These are phyloP conservation scores for Esox masquinongy DNA, from an alignment of 2,797 vertebrate species.

Conservation along the genomic window DNA sequence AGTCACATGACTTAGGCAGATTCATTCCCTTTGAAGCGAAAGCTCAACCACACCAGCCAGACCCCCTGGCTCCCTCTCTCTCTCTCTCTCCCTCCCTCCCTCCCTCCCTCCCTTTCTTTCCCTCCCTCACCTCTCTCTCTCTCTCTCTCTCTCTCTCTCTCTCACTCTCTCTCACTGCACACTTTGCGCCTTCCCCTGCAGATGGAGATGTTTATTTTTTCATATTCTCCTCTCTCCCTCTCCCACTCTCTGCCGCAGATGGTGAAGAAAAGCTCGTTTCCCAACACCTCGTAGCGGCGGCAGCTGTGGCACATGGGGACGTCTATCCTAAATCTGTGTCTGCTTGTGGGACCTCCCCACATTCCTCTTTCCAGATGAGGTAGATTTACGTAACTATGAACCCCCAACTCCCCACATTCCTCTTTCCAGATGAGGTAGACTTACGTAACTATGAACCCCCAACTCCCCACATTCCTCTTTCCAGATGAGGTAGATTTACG, in stretches of 20 bases:
- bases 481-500: too few relatives aligned
- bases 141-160: neutral
- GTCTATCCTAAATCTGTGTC: slow-evolving; percentile 14
- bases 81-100: neutral
- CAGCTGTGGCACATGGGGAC: slow-evolving; percentile 18
- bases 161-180: neutral
- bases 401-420: slow-evolving; percentile 27
- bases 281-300: neutral
- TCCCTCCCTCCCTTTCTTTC: neutral
- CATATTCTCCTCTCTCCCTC: neutral
- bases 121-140: neutral
- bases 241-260: slow-evolving; percentile 7
- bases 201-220: neutral
- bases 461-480: too few relatives aligned
- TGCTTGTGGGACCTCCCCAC: slow-evolving; percentile 7
- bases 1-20: neutral
- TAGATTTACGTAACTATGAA: slow-evolving; percentile 45
- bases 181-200: neutral
- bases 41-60: neutral
- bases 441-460: too few relatives aligned
- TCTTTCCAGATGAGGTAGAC: too few relatives aligned
- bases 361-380: slow-evolving; percentile 25
- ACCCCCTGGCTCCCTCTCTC: neutral
- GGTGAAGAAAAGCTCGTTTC: slow-evolving; percentile 3
- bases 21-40: neutral